Percentiles rank a stretch among this genome's conserved stretches.
Conservation (phyloP, 2,113 vertebrate species). For the Cichladusa arquata region DNA sequence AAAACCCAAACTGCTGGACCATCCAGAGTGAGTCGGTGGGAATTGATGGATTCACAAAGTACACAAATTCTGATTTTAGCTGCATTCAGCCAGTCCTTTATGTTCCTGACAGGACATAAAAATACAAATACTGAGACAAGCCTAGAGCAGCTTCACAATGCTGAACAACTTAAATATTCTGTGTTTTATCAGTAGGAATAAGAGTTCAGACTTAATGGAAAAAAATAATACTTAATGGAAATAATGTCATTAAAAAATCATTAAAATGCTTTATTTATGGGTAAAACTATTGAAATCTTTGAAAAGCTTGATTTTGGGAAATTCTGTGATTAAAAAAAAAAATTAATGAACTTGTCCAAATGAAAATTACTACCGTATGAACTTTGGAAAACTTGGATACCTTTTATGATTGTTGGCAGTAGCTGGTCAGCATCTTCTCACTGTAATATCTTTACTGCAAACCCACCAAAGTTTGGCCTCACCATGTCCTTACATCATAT, state of each 20-base stretch:
- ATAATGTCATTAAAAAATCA: background rate
- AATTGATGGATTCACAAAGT: background rate
- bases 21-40: background rate
- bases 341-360: background rate
- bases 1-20: background rate
- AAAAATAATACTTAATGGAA: background rate
- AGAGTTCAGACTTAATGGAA: background rate
- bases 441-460: background rate
- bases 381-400: background rate
- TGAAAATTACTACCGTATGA: background rate
- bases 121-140: background rate
- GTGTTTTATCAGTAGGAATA: background rate
- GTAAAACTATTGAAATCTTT: background rate
- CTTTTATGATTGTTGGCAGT: accelerated
- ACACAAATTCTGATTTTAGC: background rate
- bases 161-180: background rate
- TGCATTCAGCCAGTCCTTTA: background rate
- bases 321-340: background rate
- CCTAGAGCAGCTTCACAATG: background rate
- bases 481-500: background rate
- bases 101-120: background rate
- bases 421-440: background rate
- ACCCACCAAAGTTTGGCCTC: background rate
- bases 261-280: accelerated
- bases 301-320: background rate